Evolutionary conservation across 2,888 invertebrate species (phyloP).

Genomic region (Cryptosula pallasiana): DNA sequence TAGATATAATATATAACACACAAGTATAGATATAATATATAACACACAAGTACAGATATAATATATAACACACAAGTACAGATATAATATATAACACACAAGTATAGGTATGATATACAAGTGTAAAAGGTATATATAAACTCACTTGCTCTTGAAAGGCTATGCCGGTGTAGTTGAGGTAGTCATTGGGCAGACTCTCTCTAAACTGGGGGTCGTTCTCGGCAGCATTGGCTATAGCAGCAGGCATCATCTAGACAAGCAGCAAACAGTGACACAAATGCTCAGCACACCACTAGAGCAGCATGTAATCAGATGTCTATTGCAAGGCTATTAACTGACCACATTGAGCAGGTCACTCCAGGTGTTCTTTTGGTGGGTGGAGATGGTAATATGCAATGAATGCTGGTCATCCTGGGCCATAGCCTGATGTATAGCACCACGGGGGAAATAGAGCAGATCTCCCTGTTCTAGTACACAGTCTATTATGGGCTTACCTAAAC

Average conservation of each 20-base stretch:
- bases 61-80: too few relatives aligned
- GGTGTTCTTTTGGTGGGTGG: slow-evolving; percentile 82
- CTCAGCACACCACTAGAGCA: too few relatives aligned
- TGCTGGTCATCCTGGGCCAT: slow-evolving; percentile 71
- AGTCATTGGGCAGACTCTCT: slow-evolving; percentile 73
- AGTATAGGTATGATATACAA: too few relatives aligned
- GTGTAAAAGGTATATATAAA: too few relatives aligned
- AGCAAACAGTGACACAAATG: not conserved
- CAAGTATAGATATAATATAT: too few relatives aligned
- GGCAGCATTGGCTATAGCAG: slow-evolving; percentile 69
- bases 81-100: too few relatives aligned
- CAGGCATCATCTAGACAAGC: slow-evolving; percentile 61
- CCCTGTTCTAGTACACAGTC: slow-evolving; percentile 77
- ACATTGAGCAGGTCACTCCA: slow-evolving; percentile 84
- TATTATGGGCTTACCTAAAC: slow-evolving; percentile 71
- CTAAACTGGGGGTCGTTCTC: slow-evolving; percentile 67
- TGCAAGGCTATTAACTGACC: too few relatives aligned
- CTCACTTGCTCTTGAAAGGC: slow-evolving; percentile 60
- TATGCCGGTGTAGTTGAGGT: slow-evolving; percentile 69
- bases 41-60: too few relatives aligned
- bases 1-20: too few relatives aligned
- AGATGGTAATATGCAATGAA: slow-evolving; percentile 89
- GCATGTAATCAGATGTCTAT: too few relatives aligned
- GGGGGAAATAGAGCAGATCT: slow-evolving; percentile 87
- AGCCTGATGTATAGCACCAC: slow-evolving; percentile 62